A percentile compares a stretch with the other conserved stretches of the same genome.
Conservation (phyloP, 2,113 vertebrate species). For the Anarhynchus alexandrinus region DNA sequence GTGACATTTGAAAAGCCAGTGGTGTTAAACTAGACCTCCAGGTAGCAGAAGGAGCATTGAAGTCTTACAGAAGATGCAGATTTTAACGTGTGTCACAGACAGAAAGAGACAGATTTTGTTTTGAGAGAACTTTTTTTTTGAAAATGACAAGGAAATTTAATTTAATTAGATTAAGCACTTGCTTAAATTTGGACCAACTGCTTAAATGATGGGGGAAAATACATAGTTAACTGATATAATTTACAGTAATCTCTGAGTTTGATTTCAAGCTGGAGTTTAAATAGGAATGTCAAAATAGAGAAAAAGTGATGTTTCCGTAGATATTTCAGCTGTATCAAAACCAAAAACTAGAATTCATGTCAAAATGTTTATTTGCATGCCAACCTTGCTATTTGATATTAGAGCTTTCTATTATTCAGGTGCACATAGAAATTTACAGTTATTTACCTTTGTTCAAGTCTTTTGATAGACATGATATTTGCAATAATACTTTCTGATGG, state of each 20-base stretch:
- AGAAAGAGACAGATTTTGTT: not conserved
- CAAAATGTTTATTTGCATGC: not conserved
- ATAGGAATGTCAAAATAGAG: not conserved
- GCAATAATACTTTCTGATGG: not conserved
- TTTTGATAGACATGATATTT: not conserved
- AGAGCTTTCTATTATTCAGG: not conserved
- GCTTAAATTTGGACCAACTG: not conserved
- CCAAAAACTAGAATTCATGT: not conserved
- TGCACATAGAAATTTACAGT: not conserved
- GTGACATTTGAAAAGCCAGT: not conserved
- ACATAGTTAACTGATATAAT: not conserved
- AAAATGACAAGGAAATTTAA: not conserved
- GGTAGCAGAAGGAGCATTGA: not conserved
- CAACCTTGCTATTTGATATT: not conserved
- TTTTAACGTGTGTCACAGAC: not conserved
- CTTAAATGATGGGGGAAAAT: not conserved
- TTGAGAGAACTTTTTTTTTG: not conserved
- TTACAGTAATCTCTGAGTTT: not conserved
- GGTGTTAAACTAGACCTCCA: not conserved
- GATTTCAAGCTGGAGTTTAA: not conserved
- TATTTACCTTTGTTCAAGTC: not conserved
- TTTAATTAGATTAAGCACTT: not conserved
- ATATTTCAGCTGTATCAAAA: not conserved
- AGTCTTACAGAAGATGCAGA: not conserved
- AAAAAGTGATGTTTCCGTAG: not conserved